Base-by-base conservation (phyloP, 2,888 invertebrate genomes). In the Bedellia somnulentella region DNA sequence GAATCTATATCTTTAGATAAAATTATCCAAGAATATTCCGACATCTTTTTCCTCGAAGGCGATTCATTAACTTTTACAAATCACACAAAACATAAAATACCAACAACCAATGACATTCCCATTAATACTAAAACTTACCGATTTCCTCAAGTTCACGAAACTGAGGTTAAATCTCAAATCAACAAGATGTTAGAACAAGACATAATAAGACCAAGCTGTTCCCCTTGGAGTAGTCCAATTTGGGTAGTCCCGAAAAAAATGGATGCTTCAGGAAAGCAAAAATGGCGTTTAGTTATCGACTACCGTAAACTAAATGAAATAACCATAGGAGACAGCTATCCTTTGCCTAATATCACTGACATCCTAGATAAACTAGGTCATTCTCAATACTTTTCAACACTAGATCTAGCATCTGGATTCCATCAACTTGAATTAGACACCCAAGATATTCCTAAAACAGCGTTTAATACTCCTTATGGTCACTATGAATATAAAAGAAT, bases 151-250 rank as follows among this genome's bases (percentile, higher is more conserved):
- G 30, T 42, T 5, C 46, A 46, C 10, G 32, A 42, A 38, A 25
- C 39, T 15, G 50, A 49, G 39, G 45, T 50, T 4, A 35, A 40
- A 28, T 21, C 33, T 5, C 41, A 44, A 36, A 36, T 44, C 3
- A 18, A 40, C 10, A 41, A 44, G 34, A 38, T 45, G 39, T 21
- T 45, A 23, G 30, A 43, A 6, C 32, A 44, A 32, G 27, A 37
- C 2, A 45, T 47, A 1, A 46, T 49, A 8, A 33, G 39, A 30
- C 45, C 45, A n/a, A 43, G 42, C 1, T 31, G 38, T 11, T 49
- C 49, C 3, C 59, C 53, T 1, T 58, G 50, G 48, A 49, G 42
- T 24, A 42, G 44, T 5, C 56, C 52, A 54, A 58, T n/a, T n/a
- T n/a, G n/a, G n/a, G n/a, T n/a, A n/a, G n/a, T n/a, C n/a, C n/a